These are phyloP conservation scores for Poecilus cupreus DNA, from an alignment of 2,888 invertebrate genomes.

Conservation along the genomic window DNA sequence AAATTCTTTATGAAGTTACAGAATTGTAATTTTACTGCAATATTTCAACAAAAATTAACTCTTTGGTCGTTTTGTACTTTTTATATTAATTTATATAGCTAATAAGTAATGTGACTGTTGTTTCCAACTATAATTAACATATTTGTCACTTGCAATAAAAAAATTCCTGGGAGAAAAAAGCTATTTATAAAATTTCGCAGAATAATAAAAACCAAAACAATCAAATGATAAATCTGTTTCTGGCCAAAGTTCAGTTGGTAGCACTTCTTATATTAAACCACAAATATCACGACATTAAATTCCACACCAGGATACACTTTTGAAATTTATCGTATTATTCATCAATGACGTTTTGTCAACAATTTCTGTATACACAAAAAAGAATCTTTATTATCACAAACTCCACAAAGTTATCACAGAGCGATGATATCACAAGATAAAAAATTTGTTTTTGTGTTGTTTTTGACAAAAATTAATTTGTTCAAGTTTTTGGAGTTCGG, in stretches of 20 bases:
- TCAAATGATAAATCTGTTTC: neutral
- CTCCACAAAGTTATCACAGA: neutral
- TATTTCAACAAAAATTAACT: neutral
- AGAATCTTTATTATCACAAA: slow-evolving; percentile 20
- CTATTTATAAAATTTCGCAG: neutral
- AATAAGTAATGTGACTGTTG: too few relatives aligned
- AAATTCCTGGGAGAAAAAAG: too few relatives aligned
- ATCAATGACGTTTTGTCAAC: slow-evolving; percentile 36
- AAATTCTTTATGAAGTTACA: too few relatives aligned
- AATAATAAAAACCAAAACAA: neutral
- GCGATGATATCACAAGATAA: slow-evolving; percentile 24
- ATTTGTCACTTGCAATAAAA: too few relatives aligned
- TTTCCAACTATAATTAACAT: too few relatives aligned
- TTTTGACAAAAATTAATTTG: slow-evolving; percentile 35
- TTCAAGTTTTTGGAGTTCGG: neutral
- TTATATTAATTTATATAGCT: too few relatives aligned
- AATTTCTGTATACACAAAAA: neutral
- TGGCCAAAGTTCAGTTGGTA: neutral
- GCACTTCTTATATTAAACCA: neutral
- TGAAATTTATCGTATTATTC: neutral
- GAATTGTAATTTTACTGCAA: too few relatives aligned
- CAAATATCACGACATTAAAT: neutral
- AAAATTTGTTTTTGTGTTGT: slow-evolving; percentile 22
- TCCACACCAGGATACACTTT: slow-evolving; percentile 8
- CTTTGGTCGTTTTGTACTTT: neutral